These are phyloP conservation scores for Nasua narica DNA, from an alignment of 2,797 vertebrate species.

Conservation along the genomic window DNA sequence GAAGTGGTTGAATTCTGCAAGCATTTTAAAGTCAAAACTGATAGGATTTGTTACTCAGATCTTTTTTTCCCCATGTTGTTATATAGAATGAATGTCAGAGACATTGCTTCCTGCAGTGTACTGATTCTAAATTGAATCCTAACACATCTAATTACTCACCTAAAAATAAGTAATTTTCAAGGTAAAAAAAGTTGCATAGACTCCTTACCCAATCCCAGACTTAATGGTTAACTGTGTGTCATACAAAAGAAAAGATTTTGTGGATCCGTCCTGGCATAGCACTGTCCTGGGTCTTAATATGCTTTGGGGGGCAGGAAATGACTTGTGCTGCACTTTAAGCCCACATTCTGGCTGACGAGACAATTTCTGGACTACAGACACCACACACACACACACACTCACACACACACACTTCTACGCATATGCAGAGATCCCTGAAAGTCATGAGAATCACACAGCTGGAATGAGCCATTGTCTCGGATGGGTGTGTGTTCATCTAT, in stretches of 20 bases:
- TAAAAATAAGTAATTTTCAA: conserved; percentile 42
- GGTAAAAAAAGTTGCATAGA: neutral
- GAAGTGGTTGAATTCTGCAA: neutral
- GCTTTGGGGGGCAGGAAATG: neutral
- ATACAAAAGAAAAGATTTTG: neutral
- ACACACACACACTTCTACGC: neutral
- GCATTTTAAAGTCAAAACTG: conserved; percentile 37
- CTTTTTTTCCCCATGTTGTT: neutral
- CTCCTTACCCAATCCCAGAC: conserved; percentile 18
- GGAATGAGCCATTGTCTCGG: conserved; percentile 26
- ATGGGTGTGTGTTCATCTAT: conserved; percentile 7
- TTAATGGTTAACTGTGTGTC: neutral
- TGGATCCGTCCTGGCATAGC: neutral
- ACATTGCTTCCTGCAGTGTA: neutral
- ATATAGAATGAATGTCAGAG: neutral
- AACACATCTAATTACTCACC: conserved; percentile 20
- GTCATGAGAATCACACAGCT: neutral
- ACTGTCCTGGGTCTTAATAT: neutral
- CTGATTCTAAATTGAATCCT: conserved; percentile 35
- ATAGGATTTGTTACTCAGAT: conserved; percentile 14
- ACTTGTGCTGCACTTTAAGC: conserved; percentile 7
- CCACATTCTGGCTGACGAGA: neutral
- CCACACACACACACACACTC: neutral
- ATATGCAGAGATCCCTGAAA: neutral
- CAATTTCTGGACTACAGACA: neutral